Percentiles rank a stretch among this genome's conserved stretches.
phyloP scores from a whole-genome alignment of 2,113 vertebrate species.

The Nycticebus coucang region DNA sequence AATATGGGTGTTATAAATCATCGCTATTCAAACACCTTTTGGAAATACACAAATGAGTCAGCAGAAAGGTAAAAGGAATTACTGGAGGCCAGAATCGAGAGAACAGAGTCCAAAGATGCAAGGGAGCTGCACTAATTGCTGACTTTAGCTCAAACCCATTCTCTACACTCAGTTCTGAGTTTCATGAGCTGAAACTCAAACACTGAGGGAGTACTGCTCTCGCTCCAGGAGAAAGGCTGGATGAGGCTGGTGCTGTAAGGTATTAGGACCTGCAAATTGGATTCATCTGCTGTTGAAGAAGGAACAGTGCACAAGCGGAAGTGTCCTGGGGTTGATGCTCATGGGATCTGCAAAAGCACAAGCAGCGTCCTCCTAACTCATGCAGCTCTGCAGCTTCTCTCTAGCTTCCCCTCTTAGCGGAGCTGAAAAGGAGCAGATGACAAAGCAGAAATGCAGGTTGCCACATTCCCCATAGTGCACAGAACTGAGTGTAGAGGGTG shows the following conservation, averaged over 20 bases:
- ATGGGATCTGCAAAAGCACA: fast-evolving
- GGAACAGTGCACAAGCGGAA: no score
- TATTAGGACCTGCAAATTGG: neutral
- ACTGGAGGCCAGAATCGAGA: neutral
- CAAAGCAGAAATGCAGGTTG: neutral
- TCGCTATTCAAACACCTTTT: neutral
- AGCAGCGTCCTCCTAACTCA: neutral
- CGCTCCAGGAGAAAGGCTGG: neutral
- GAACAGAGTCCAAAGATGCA: neutral
- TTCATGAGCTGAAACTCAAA: neutral
- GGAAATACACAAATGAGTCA: neutral
- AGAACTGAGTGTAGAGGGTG: neutral
- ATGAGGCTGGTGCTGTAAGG: neutral
- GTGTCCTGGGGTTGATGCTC: neutral
- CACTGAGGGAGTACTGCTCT: neutral
- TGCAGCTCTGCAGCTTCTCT: neutral
- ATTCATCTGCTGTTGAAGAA: fast-evolving
- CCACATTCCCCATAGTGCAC: neutral
- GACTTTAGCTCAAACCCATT: neutral
- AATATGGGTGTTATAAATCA: neutral
- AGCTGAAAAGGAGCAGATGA: neutral
- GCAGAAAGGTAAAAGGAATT: neutral
- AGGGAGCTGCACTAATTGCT: neutral
- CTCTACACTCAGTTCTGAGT: neutral
- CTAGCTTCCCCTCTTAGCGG: neutral